Evolutionary conservation across 37 sponge, comb jelly and placozoan species (phyloP), one percentile per base, ranked within the genome.

Genomic region (Axinella damicornis): DNA sequence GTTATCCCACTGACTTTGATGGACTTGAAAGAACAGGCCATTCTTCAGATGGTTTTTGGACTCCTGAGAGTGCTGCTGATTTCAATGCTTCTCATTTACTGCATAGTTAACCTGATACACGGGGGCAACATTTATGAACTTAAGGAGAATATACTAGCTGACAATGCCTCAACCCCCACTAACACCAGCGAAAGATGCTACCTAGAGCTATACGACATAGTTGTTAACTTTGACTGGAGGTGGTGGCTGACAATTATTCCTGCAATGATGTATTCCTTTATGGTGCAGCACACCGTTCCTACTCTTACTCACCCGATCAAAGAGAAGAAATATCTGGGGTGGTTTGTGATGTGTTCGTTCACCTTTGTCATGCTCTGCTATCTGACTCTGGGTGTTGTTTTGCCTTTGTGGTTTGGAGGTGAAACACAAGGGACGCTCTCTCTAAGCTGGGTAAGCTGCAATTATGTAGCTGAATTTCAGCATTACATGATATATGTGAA

Each of bases 11-110:
- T 91, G 1, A 84, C 89, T 40, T 62, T 83, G 22, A 16, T 91
- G 52, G 88, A 86, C 5, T 67, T 94, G n/a, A 94, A 87, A 30
- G 94, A 94, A 39, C 94, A 94, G 67, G 88, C 62, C 15, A 53
- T 88, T 21, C 17, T 94, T 4, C 95, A 94, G 39, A 53, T 76
- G 18, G 28, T 90, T 34, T 35, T 93, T 21, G 91, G 87, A 17
- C 4, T 86, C 25, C 66, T 90, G 4, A 60, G 94, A n/a, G 90
- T 90, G 60, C 55, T 82, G 15, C 71, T 76, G 22, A 88, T 92
- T n/a, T 54, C 67, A 13, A 74, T 70, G 17, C 86, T 93, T 36
- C 69, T 89, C 20, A 41, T 86, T 17, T 93, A 86, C 70, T 79
- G 74, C 70, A 22, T 91, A 22, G 91, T 87, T 9, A 62, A 65